Conservation (phyloP, 2,888 invertebrate genomes). For the Cantharis rustica region DNA sequence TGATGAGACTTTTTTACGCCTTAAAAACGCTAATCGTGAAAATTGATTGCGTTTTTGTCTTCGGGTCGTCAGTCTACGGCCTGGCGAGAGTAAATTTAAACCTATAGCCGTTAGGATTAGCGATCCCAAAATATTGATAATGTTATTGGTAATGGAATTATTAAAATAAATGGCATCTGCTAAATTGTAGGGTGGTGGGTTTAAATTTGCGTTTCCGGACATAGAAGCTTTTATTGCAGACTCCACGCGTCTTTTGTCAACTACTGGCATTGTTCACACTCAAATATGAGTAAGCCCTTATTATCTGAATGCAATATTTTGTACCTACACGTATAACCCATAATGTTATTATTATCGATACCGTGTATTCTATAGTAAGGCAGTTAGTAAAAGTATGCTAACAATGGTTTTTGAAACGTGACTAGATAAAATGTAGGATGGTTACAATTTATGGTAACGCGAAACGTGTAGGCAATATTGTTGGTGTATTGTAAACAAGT, state of each 20-base stretch:
- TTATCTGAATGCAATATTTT: constrained; percentile 26
- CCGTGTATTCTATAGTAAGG: constrained; percentile 13
- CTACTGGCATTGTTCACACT: constrained; percentile 26
- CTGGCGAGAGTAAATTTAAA: neutral
- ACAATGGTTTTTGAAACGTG: constrained; percentile 18
- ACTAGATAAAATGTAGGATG: constrained; percentile 14
- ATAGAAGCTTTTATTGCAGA: constrained; percentile 1
- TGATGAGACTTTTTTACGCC: neutral
- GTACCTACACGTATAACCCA: constrained; percentile 29
- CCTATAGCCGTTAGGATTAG: neutral
- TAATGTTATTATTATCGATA: constrained; percentile 21
- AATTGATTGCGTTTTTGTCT: neutral
- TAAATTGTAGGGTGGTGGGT: constrained; percentile 9
- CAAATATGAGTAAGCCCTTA: constrained; percentile 18
- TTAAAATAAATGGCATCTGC: constrained; percentile 16
- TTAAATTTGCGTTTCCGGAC: constrained; percentile 25
- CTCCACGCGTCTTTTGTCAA: constrained; percentile 29
- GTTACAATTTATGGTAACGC: constrained; percentile 15
- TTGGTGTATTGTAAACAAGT: neutral
- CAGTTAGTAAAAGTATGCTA: constrained; percentile 9
- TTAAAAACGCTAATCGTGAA: neutral
- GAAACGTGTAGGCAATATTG: constrained; percentile 1
- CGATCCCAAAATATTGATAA: neutral
- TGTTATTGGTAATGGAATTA: neutral
- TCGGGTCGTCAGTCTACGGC: neutral